phyloP scores from a whole-genome alignment of 2,888 invertebrate species.

The Dusona sp. region DNA sequence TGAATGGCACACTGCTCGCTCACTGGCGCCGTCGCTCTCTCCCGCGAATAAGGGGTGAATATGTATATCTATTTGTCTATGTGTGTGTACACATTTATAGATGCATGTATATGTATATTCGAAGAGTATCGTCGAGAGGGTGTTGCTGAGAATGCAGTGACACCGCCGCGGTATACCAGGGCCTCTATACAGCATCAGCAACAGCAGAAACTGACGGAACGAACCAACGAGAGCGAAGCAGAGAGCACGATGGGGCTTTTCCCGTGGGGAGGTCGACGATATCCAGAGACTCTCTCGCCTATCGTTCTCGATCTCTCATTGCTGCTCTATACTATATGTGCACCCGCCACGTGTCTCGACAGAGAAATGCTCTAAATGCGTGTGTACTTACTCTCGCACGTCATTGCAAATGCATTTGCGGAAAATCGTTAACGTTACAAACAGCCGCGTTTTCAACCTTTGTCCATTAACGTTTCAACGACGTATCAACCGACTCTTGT shows the following conservation, averaged over 20 bases:
- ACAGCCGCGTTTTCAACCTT: not conserved
- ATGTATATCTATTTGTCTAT: slow-evolving; percentile 3
- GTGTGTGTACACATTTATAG: slow-evolving; percentile 1
- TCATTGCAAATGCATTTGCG: slow-evolving; percentile 63
- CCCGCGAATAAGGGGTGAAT: slow-evolving; percentile 28
- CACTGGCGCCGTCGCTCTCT: slow-evolving; percentile 60
- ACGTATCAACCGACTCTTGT: not conserved
- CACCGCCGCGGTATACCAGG: slow-evolving; percentile 59
- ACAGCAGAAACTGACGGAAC: slow-evolving; percentile 73
- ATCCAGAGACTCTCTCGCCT: slow-evolving; percentile 50
- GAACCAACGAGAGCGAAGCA: slow-evolving; percentile 61
- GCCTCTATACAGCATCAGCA: slow-evolving; percentile 49
- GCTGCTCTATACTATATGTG: slow-evolving; percentile 28
- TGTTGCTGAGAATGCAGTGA: slow-evolving; percentile 73
- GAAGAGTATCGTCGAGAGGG: slow-evolving; percentile 68
- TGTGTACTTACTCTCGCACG: slow-evolving; percentile 38
- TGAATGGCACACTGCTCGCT: slow-evolving; percentile 76
- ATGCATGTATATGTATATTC: slow-evolving; percentile 5
- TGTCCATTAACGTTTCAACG: not conserved
- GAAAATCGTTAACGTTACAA: slow-evolving; percentile 20
- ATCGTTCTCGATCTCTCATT: slow-evolving; percentile 61
- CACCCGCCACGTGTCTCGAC: slow-evolving; percentile 57
- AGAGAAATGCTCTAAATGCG: slow-evolving; percentile 64
- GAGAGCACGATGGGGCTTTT: slow-evolving; percentile 39
- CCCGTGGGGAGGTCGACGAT: slow-evolving; percentile 61